Evolutionary conservation across 2,888 invertebrate genomes (phyloP).

Genomic region (Melieria crassipennis): DNA sequence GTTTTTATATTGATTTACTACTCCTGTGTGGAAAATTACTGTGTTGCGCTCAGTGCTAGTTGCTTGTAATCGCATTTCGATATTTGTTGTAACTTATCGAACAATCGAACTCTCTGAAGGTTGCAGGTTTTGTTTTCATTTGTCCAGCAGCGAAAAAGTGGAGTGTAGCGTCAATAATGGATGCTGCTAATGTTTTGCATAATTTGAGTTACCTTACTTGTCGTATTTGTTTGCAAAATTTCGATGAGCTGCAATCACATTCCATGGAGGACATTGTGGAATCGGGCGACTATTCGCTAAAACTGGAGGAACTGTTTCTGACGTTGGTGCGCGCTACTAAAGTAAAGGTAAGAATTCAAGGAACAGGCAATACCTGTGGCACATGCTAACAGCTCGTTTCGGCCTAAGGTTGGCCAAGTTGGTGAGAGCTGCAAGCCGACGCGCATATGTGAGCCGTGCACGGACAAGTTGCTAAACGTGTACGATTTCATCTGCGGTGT

Average conservation of each 20-base stretch:
- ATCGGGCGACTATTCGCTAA: constrained; percentile 48
- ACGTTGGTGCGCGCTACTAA: constrained; percentile 50
- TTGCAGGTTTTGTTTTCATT: no score
- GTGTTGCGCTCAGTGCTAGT: no score
- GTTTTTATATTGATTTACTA: no score
- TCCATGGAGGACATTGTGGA: constrained; percentile 56
- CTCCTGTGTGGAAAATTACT: no score
- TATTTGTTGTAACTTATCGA: no score
- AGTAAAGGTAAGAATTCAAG: constrained; percentile 49
- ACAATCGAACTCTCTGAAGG: no score
- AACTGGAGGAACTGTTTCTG: constrained; percentile 48
- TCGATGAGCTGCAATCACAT: constrained; percentile 42
- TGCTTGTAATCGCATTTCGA: no score
- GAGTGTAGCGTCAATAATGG: no score
- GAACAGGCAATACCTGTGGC: background rate
- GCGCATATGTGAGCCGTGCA: constrained; percentile 54
- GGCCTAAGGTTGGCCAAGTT: background rate
- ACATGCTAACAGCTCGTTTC: no score
- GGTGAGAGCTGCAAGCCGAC: constrained; percentile 48
- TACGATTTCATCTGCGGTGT: constrained; percentile 57
- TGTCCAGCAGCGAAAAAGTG: no score
- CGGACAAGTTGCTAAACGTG: constrained; percentile 53
- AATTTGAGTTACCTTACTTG: constrained; percentile 40
- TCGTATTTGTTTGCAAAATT: constrained; percentile 54
- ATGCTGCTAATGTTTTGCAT: no score